Percentiles rank a stretch among this genome's conserved stretches.
Conservation (phyloP, 2,113 vertebrate species). For the Salvelinus namaycush region DNA sequence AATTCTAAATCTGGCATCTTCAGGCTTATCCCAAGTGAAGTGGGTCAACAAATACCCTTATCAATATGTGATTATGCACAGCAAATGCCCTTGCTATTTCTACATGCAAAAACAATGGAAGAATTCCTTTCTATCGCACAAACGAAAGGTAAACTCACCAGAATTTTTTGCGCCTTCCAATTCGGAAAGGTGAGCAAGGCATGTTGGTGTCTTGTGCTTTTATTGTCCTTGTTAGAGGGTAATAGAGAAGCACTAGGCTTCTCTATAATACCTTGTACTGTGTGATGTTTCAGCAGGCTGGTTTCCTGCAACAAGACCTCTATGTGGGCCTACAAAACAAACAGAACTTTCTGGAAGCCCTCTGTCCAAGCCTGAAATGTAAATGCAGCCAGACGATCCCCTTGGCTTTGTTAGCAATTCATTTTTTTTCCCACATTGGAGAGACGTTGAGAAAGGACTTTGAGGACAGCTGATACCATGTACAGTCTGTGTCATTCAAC, state of each 20-base stretch:
- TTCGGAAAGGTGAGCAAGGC: conserved; percentile 61
- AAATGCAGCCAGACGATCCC: background rate
- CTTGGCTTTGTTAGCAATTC: background rate
- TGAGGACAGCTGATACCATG: background rate
- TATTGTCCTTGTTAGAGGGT: conserved; percentile 8
- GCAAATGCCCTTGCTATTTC: background rate
- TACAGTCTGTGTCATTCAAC: background rate
- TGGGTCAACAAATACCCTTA: background rate
- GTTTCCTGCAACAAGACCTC: too few species aligned
- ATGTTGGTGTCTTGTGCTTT: conserved; percentile 41
- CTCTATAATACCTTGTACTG: too few species aligned
- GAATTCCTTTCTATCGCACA: background rate
- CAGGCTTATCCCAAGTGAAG: too few species aligned
- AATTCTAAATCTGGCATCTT: too few species aligned
- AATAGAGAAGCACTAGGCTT: background rate
- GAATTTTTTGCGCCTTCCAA: conserved; percentile 54
- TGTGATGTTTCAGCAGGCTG: too few species aligned
- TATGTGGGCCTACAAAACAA: background rate
- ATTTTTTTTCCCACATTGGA: background rate
- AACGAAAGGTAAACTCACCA: conserved; percentile 55
- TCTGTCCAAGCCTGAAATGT: conserved; percentile 1
- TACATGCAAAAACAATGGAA: background rate
- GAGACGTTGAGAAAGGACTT: background rate
- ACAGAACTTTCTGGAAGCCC: background rate
- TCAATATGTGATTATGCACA: background rate